Percentiles rank a stretch among this genome's conserved stretches.
Evolutionary conservation across 2,113 vertebrate genomes (phyloP).

Genomic region (Heterotilapia buettikoferi): DNA sequence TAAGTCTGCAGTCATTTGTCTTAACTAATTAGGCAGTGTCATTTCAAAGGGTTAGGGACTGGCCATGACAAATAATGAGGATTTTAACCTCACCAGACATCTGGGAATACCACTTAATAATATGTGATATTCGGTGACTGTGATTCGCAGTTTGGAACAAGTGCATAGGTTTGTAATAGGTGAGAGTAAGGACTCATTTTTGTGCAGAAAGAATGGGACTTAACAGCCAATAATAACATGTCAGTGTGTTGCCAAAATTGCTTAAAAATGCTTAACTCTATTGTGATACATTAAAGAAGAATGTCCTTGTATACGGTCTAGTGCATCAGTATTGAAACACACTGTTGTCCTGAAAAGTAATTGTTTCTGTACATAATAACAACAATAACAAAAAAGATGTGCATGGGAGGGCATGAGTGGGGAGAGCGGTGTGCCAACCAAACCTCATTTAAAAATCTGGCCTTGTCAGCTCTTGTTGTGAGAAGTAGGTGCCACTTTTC

Average conservation of each 20-base stretch:
- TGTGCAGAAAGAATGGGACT: not conserved
- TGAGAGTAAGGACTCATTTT: not conserved
- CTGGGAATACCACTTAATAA: slow-evolving; percentile 18
- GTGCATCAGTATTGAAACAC: not conserved
- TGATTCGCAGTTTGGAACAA: not conserved
- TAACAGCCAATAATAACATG: not conserved
- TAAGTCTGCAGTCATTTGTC: slow-evolving; percentile 63
- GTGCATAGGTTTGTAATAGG: not conserved
- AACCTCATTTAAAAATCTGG: not conserved
- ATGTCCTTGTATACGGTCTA: not conserved
- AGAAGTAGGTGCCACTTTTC: not conserved
- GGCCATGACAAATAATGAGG: slow-evolving; percentile 64
- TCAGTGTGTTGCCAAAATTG: not conserved
- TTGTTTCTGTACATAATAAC: not conserved
- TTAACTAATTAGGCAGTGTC: slow-evolving; percentile 68
- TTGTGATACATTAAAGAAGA: not conserved
- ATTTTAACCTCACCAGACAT: slow-evolving; percentile 62
- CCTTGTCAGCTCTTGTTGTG: not conserved
- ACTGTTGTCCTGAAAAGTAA: not conserved
- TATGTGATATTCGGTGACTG: not conserved
- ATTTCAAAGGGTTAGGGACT: slow-evolving; percentile 67
- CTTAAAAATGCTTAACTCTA: not conserved
- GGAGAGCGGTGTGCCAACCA: not conserved
- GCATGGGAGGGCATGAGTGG: not conserved
- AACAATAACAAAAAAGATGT: not conserved